These are phyloP conservation scores for Sebastes oblongus DNA, from an alignment of 2,797 vertebrate species.

Conservation along the genomic window DNA sequence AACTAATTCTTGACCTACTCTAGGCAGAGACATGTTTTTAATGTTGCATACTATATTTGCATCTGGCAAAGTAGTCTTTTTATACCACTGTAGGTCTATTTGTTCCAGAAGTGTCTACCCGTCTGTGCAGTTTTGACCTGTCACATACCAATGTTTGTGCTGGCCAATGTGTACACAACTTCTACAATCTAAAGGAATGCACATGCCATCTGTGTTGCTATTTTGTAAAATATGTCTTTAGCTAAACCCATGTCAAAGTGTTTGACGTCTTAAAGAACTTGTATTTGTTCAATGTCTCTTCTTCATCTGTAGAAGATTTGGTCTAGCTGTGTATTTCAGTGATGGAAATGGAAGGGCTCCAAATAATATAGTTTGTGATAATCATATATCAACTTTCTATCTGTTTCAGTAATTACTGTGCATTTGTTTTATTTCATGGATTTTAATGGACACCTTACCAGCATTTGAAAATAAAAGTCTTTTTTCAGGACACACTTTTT, in stretches of 20 bases:
- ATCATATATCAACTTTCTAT: conserved; percentile 35
- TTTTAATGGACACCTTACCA: conserved; percentile 56
- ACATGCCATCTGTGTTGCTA: conserved; percentile 27
- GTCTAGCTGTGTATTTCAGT: conserved; percentile 40
- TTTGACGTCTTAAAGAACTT: conserved; percentile 26
- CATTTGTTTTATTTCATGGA: conserved; percentile 39
- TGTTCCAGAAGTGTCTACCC: conserved; percentile 25
- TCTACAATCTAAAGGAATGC: conserved; percentile 12
- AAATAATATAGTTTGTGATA: conserved; percentile 25
- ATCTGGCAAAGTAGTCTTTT: background rate
- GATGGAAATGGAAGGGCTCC: conserved; percentile 64
- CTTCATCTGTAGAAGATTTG: background rate
- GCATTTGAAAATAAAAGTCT: conserved; percentile 69
- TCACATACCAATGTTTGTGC: conserved; percentile 43
- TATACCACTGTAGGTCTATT: conserved; percentile 29
- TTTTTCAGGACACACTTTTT: conserved; percentile 4
- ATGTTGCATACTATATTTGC: conserved; percentile 14
- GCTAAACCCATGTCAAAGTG: conserved; percentile 1
- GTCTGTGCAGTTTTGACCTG: conserved; percentile 43
- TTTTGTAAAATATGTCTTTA: conserved; percentile 37
- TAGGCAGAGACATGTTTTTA: conserved; percentile 11
- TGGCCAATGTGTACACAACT: conserved; percentile 9
- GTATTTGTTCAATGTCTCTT: conserved; percentile 20
- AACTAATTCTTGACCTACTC: conserved; percentile 1
- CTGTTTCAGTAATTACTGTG: conserved; percentile 36